These are phyloP conservation scores for Archivesica marissinica DNA, from an alignment of 1,140 invertebrate genomes.

Conservation along the genomic window DNA sequence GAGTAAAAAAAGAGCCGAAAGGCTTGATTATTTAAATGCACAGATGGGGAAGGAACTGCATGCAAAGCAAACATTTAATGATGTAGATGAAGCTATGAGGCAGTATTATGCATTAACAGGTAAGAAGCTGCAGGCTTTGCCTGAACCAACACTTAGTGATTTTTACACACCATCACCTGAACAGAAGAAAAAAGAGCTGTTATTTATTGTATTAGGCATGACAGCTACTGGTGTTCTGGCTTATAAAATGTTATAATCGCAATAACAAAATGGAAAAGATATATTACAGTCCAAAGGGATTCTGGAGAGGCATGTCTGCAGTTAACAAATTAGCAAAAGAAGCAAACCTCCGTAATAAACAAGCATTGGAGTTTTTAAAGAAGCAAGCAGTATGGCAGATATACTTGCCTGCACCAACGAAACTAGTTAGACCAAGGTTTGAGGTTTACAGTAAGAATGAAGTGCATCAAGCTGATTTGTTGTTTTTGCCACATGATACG, in stretches of 20 bases:
- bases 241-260: not conserved
- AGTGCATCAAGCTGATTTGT: slow-evolving; percentile 64
- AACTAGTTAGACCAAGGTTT: slow-evolving; percentile 46
- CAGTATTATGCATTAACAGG: slow-evolving; percentile 27
- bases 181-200: slow-evolving; percentile 40
- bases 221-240: slow-evolving; percentile 23
- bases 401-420: slow-evolving; percentile 50
- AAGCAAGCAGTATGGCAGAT: slow-evolving; percentile 67
- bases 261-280: slow-evolving; percentile 17
- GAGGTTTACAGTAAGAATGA: slow-evolving; percentile 43
- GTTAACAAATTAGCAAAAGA: slow-evolving; percentile 58
- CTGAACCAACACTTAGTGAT: slow-evolving; percentile 45
- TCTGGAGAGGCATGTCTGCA: slow-evolving; percentile 19
- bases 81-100: slow-evolving; percentile 47
- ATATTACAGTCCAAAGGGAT: slow-evolving; percentile 19
- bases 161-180: slow-evolving; percentile 50
- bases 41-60: slow-evolving; percentile 47
- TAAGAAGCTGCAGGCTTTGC: not conserved
- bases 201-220: slow-evolving; percentile 41
- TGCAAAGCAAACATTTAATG: slow-evolving; percentile 28
- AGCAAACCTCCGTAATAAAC: not conserved
- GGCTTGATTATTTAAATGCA: slow-evolving; percentile 48
- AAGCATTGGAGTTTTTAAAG: slow-evolving; percentile 43
- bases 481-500: slow-evolving; percentile 65
- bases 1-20: slow-evolving; percentile 19